A percentile compares a stretch with the other conserved stretches of the same genome.
phyloP scores from a whole-genome alignment of 2,888 invertebrate species.

The Dryomyza anilis region DNA sequence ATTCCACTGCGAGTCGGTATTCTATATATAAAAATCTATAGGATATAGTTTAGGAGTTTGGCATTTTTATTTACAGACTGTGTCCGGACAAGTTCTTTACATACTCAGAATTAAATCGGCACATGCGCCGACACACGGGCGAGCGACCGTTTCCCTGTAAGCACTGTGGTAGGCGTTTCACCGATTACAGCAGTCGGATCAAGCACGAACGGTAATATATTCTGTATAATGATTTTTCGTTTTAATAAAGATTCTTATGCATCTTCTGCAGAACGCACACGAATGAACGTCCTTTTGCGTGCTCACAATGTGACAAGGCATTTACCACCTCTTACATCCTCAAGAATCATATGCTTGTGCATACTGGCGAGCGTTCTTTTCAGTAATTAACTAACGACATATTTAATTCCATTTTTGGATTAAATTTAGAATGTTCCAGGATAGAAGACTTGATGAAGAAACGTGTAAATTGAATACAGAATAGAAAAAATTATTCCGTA shows the following conservation, averaged over 20 bases:
- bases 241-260: too few relatives aligned
- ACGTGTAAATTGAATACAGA: too few relatives aligned
- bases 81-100: constrained; percentile 52
- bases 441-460: too few relatives aligned
- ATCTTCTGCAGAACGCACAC: constrained; percentile 48
- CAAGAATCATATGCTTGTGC: constrained; percentile 52
- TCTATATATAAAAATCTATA: neutral
- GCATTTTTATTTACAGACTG: constrained; percentile 34
- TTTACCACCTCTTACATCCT: constrained; percentile 53
- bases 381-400: constrained; percentile 43
- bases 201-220: constrained; percentile 43
- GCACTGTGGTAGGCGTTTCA: constrained; percentile 48
- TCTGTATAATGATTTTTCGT: neutral
- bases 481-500: too few relatives aligned
- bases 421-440: too few relatives aligned
- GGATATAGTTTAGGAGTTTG: neutral
- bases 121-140: constrained; percentile 51
- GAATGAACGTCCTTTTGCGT: constrained; percentile 51
- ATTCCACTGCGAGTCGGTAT: constrained; percentile 51
- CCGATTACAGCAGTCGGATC: constrained; percentile 50
- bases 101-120: constrained; percentile 50
- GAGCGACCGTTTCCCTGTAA: constrained; percentile 50
- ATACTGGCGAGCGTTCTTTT: constrained; percentile 52
- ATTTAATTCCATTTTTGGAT: too few relatives aligned
- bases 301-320: constrained; percentile 47